These are phyloP conservation scores for Gonatopus flavifemur DNA, from an alignment of 1,140 invertebrate genomes.

Conservation along the genomic window DNA sequence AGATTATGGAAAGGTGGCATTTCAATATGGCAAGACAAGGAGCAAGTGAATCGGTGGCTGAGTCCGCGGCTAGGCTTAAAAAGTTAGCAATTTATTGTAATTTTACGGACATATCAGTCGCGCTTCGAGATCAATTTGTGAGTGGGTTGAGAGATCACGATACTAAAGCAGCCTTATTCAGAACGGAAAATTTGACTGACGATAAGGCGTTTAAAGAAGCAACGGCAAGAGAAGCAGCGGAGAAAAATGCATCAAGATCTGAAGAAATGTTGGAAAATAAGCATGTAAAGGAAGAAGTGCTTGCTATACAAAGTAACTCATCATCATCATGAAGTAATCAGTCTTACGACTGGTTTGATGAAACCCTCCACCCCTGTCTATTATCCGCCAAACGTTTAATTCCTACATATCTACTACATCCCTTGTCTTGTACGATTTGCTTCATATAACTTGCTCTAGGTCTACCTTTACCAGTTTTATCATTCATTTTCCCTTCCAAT, in stretches of 20 bases:
- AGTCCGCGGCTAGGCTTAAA: background rate
- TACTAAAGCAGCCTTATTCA: background rate
- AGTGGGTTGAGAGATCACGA: background rate
- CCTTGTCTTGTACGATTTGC: too few species aligned
- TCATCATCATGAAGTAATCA: too few species aligned
- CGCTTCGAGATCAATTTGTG: background rate
- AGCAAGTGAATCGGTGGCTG: background rate
- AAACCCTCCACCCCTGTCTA: too few species aligned
- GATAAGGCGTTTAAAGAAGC: background rate
- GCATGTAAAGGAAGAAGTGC: background rate
- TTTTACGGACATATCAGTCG: background rate
- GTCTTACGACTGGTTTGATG: too few species aligned
- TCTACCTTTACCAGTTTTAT: too few species aligned
- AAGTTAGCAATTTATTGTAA: background rate
- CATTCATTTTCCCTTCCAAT: too few species aligned
- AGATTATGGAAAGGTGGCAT: constrained; percentile 4
- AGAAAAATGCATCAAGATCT: background rate
- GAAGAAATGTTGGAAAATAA: background rate
- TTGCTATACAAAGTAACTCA: background rate
- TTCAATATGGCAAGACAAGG: background rate
- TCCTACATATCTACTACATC: too few species aligned
- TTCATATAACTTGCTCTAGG: too few species aligned
- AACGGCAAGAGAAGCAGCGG: background rate
- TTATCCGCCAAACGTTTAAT: too few species aligned
- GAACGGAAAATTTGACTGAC: background rate